Percentiles rank a stretch among this genome's conserved stretches.
phyloP scores from a whole-genome alignment of 2,797 vertebrate species.

The Siniperca scherzeri region DNA sequence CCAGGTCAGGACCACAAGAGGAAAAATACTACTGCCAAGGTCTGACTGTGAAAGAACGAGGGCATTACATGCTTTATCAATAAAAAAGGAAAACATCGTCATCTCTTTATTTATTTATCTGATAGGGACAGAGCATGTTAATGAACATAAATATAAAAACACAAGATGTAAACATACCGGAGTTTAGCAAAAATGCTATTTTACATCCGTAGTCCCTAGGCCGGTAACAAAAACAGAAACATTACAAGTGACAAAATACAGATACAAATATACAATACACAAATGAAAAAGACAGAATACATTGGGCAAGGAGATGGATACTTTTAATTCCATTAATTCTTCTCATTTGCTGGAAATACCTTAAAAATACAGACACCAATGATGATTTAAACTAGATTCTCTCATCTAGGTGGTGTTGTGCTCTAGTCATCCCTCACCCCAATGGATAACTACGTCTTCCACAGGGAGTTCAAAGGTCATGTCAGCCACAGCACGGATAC shows the following conservation, averaged over 20 bases:
- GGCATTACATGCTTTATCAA: not conserved
- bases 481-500: not conserved
- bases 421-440: not conserved
- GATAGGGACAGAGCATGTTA: no score
- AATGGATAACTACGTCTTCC: not conserved
- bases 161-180: no score
- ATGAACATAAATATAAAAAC: no score
- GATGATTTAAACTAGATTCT: no score
- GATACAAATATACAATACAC: no score
- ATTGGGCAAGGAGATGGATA: not conserved
- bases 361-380: not conserved
- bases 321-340: not conserved
- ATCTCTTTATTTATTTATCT: not conserved
- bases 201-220: no score
- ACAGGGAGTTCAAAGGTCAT: not conserved
- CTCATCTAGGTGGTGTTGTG: not conserved
- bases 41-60: conserved; percentile 6
- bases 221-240: no score
- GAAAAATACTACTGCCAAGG: not conserved
- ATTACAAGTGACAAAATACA: no score
- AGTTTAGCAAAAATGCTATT: no score
- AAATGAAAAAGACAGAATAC: no score
- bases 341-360: not conserved
- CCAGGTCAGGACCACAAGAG: not conserved
- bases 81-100: not conserved